A percentile compares a stretch with the other conserved stretches of the same genome.
These are phyloP conservation scores for Meiosimyza platycephala DNA, from an alignment of 2,888 invertebrate species.

Conservation along the genomic window DNA sequence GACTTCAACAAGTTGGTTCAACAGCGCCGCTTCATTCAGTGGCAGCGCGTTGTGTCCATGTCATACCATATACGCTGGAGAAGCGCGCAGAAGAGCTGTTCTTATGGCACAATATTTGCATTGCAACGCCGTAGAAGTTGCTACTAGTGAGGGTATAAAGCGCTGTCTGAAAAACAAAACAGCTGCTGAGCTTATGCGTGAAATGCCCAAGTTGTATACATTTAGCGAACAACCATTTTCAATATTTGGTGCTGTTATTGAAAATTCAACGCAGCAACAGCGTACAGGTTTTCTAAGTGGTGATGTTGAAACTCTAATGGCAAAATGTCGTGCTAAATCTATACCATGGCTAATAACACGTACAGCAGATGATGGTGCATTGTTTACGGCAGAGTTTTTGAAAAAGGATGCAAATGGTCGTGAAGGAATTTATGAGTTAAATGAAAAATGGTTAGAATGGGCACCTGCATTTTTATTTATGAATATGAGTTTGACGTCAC, in stretches of 20 bases:
- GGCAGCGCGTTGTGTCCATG: constrained; percentile 46
- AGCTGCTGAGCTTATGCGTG: constrained; percentile 71
- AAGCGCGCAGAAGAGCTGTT: constrained; percentile 35
- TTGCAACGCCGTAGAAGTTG: constrained; percentile 27
- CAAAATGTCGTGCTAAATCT: constrained; percentile 69
- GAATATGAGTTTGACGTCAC: constrained; percentile 27
- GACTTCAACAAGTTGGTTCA: constrained; percentile 63
- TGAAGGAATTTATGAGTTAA: constrained; percentile 62
- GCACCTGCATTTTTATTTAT: constrained; percentile 43
- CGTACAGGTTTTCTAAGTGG: constrained; percentile 74
- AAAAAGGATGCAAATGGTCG: constrained; percentile 57
- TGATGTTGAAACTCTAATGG: constrained; percentile 71
- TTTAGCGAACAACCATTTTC: constrained; percentile 76
- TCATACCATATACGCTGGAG: constrained; percentile 35
- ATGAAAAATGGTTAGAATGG: constrained; percentile 70
- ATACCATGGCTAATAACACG: constrained; percentile 77
- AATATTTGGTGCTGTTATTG: constrained; percentile 78
- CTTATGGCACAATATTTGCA: constrained; percentile 39
- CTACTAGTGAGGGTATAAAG: constrained; percentile 68
- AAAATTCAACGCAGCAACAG: constrained; percentile 65
- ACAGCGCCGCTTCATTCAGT: constrained; percentile 43
- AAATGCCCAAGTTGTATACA: constrained; percentile 57
- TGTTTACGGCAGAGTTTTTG: constrained; percentile 70
- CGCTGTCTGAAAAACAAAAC: constrained; percentile 74
- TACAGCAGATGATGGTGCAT: constrained; percentile 78